Percentiles rank a stretch among this genome's conserved stretches.
phyloP scores from a whole-genome alignment of 1,140 invertebrate genomes.

The Centruroides sculpturatus region DNA sequence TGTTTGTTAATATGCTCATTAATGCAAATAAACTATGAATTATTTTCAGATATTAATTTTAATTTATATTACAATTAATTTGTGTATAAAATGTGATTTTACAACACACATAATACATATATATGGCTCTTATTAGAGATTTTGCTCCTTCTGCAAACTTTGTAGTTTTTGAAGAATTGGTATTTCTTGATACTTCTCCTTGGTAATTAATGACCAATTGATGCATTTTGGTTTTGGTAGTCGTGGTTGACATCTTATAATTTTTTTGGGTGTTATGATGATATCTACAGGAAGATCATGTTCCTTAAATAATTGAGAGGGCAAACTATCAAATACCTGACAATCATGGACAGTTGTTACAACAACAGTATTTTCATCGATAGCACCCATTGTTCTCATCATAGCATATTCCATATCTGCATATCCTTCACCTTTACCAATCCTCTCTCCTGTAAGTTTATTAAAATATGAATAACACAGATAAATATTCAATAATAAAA shows the following conservation, averaged over 20 bases:
- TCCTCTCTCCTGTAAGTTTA: constrained; percentile 27
- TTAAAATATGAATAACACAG: too few species aligned
- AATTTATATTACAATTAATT: too few species aligned
- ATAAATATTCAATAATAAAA: too few species aligned
- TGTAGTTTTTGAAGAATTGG: constrained; percentile 36
- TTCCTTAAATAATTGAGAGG: constrained; percentile 50
- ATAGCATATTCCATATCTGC: constrained; percentile 67
- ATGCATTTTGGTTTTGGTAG: constrained; percentile 51
- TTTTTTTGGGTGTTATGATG: constrained; percentile 64
- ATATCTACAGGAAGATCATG: constrained; percentile 69
- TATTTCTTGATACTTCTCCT: constrained; percentile 49
- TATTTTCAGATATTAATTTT: too few species aligned
- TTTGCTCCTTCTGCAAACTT: background rate
- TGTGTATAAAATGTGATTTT: too few species aligned
- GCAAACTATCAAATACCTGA: constrained; percentile 58
- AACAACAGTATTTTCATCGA: constrained; percentile 52
- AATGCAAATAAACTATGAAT: too few species aligned
- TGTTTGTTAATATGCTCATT: too few species aligned
- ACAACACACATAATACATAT: too few species aligned
- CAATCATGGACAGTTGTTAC: constrained; percentile 70
- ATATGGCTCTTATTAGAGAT: too few species aligned
- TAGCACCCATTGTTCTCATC: constrained; percentile 54
- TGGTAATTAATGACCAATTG: constrained; percentile 58
- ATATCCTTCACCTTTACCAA: constrained; percentile 72
- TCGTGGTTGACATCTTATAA: constrained; percentile 40